Conservation (phyloP, 2,113 vertebrate species). For the Cephalopholis sonnerati region DNA sequence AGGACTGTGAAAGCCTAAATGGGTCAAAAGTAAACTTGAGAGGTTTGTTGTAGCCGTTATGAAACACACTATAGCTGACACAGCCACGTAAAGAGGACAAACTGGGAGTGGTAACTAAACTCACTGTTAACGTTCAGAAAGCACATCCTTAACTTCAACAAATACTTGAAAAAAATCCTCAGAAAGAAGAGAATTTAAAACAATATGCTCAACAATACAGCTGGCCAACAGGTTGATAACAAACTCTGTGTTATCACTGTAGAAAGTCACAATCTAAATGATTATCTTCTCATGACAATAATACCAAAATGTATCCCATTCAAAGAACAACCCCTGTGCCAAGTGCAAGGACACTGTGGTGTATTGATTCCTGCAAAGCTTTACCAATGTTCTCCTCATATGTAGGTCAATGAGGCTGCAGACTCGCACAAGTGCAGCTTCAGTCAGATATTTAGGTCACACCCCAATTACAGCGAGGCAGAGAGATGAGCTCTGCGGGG, state of each 20-base stretch:
- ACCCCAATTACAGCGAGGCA: slow-evolving; percentile 82
- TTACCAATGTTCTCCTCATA: slow-evolving; percentile 76
- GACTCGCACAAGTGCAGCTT: slow-evolving; percentile 78
- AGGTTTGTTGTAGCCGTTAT: slow-evolving; percentile 15
- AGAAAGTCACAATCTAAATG: not conserved
- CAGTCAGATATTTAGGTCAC: slow-evolving; percentile 84
- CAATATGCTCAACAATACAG: not conserved
- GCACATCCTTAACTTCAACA: not conserved
- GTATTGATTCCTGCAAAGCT: slow-evolving; percentile 75
- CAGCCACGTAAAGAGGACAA: slow-evolving; percentile 10
- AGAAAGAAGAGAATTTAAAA: not conserved
- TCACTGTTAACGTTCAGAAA: not conserved
- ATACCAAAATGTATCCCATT: slow-evolving; percentile 8
- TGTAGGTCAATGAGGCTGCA: slow-evolving; percentile 84
- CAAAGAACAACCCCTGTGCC: not conserved
- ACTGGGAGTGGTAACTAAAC: slow-evolving; percentile 13
- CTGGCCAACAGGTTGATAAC: slow-evolving; percentile 52
- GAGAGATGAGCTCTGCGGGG: slow-evolving; percentile 77
- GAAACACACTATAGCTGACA: slow-evolving; percentile 14
- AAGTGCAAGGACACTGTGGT: slow-evolving; percentile 47
- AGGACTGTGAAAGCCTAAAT: slow-evolving; percentile 18
- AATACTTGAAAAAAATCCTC: not conserved
- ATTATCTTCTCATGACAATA: slow-evolving; percentile 1
- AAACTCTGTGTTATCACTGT: not conserved
- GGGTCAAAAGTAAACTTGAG: slow-evolving; percentile 42